Percentiles rank a stretch among this genome's conserved stretches.
These are phyloP conservation scores for Aphis gossypii DNA, from an alignment of 1,140 invertebrate genomes.

Conservation along the genomic window DNA sequence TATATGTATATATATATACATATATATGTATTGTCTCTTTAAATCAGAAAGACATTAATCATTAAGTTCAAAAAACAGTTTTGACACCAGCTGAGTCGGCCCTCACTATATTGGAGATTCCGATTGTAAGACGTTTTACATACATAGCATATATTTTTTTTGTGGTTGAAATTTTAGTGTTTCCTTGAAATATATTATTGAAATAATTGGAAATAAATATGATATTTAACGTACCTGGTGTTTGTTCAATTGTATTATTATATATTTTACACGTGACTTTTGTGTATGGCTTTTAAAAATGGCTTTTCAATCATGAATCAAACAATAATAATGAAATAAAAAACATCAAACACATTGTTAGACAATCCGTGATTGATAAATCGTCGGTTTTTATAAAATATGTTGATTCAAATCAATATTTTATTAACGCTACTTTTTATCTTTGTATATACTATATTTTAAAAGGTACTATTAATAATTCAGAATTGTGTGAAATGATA, in stretches of 20 bases:
- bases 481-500: neutral
- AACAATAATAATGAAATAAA: neutral
- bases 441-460: neutral
- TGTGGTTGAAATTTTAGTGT: neutral
- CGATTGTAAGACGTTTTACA: neutral
- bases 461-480: neutral
- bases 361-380: neutral
- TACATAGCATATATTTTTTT: neutral
- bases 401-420: neutral
- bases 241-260: neutral
- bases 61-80: neutral
- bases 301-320: neutral
- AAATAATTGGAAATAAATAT: neutral
- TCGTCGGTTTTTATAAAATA: neutral
- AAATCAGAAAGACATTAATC: slow-evolving; percentile 13
- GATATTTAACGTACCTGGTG: neutral
- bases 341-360: neutral
- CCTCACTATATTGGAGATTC: neutral
- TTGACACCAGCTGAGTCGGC: neutral
- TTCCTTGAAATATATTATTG: neutral
- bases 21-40: neutral
- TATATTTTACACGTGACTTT: neutral
- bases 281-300: neutral
- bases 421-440: neutral
- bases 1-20: neutral